phyloP scores from a whole-genome alignment of 2,797 vertebrate species.

The Macropodus opercularis region DNA sequence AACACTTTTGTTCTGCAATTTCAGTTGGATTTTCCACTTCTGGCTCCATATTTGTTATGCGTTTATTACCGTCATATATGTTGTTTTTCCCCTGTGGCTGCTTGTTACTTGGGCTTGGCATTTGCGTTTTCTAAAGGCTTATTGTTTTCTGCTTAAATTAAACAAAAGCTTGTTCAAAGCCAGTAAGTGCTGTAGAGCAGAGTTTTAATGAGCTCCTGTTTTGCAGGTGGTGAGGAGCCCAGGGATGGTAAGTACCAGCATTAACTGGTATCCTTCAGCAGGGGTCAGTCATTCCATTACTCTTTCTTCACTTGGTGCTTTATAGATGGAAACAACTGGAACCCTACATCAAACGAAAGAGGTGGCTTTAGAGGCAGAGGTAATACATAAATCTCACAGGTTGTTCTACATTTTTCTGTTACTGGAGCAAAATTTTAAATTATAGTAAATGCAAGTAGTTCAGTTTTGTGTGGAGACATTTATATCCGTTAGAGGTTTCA shows the following conservation, averaged over 20 bases:
- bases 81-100: no score
- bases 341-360: background rate
- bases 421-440: background rate
- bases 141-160: no score
- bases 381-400: slow-evolving; percentile 3
- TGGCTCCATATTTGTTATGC: no score
- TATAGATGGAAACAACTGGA: slow-evolving; percentile 12
- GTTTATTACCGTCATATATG: no score
- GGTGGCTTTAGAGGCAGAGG: slow-evolving; percentile 53
- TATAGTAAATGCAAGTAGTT: no score
- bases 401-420: background rate
- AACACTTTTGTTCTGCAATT: no score
- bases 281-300: background rate
- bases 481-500: no score
- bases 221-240: slow-evolving; percentile 21
- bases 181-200: background rate
- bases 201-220: background rate
- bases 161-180: background rate
- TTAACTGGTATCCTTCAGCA: fast-evolving
- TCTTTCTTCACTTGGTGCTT: background rate
- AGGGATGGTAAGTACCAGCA: slow-evolving; percentile 12
- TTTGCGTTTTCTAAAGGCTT: no score
- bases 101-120: no score
- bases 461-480: no score
- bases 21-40: no score